phyloP scores from a whole-genome alignment of 2,888 invertebrate species.

The Baronia brevicornis region DNA sequence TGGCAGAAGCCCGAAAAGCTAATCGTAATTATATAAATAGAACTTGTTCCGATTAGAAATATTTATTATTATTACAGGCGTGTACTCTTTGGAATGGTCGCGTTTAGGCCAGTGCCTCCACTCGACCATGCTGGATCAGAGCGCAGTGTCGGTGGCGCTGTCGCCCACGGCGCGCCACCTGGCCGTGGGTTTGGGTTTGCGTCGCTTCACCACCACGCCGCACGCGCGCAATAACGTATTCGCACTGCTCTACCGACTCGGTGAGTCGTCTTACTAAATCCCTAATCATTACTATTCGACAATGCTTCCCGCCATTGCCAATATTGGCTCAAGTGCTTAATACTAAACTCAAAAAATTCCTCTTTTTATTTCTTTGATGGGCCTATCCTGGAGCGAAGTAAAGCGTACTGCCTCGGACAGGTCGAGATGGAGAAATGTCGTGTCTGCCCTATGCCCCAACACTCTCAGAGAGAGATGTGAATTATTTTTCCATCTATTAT shows the following conservation, averaged over 20 bases:
- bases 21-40: no score
- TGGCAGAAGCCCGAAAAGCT: no score
- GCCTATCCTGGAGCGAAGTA: no score
- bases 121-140: constrained; percentile 84
- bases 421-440: no score
- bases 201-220: constrained; percentile 75
- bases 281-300: neutral
- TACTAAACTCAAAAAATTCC: no score
- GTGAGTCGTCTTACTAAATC: constrained; percentile 42
- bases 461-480: no score
- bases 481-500: no score
- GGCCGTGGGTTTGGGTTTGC: constrained; percentile 85
- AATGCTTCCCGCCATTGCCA: constrained; percentile 1
- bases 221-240: constrained; percentile 67
- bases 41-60: no score
- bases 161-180: constrained; percentile 88
- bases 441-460: no score
- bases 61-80: constrained; percentile 72
- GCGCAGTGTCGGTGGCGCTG: constrained; percentile 88
- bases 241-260: constrained; percentile 60
- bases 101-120: constrained; percentile 85
- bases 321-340: neutral
- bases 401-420: no score
- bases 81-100: constrained; percentile 86
- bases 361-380: no score